These are phyloP conservation scores for Formica selysi DNA, from an alignment of 1,140 invertebrate species.

Conservation along the genomic window DNA sequence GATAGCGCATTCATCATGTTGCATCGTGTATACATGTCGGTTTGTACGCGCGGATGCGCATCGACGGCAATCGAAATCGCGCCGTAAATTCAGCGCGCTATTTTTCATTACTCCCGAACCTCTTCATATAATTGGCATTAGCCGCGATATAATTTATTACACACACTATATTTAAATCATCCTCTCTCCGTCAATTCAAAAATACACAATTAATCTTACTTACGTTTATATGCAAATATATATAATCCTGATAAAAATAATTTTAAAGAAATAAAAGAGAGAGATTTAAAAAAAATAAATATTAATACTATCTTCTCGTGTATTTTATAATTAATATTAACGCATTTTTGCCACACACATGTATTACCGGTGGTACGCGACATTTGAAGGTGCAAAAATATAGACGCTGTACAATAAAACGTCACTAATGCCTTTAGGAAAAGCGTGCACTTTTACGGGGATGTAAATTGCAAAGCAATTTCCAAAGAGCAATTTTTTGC, in stretches of 20 bases:
- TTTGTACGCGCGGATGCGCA: conserved; percentile 35
- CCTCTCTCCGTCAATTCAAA: neutral
- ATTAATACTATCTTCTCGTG: too few relatives aligned
- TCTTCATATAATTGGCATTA: conserved; percentile 17
- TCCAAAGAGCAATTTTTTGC: conserved; percentile 53
- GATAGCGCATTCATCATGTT: conserved; percentile 39
- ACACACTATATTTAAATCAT: neutral
- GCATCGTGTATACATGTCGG: neutral
- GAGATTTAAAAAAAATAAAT: too few relatives aligned
- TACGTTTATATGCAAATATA: neutral
- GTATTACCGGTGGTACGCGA: neutral
- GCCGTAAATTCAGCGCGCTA: neutral
- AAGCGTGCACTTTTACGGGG: conserved; percentile 10
- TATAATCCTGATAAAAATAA: neutral
- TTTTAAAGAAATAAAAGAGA: neutral
- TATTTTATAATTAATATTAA: neutral
- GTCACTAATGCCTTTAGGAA: conserved; percentile 15
- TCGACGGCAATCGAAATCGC: neutral
- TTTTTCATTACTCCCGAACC: conserved; percentile 32
- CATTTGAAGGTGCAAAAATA: neutral
- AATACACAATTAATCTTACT: neutral
- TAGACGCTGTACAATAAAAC: neutral
- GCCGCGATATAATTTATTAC: conserved; percentile 15
- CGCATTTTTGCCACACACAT: neutral
- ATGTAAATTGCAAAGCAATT: conserved; percentile 57